A percentile compares a stretch with the other conserved stretches of the same genome.
Conservation (phyloP, 2,888 invertebrate species). For the Elegia similella region DNA sequence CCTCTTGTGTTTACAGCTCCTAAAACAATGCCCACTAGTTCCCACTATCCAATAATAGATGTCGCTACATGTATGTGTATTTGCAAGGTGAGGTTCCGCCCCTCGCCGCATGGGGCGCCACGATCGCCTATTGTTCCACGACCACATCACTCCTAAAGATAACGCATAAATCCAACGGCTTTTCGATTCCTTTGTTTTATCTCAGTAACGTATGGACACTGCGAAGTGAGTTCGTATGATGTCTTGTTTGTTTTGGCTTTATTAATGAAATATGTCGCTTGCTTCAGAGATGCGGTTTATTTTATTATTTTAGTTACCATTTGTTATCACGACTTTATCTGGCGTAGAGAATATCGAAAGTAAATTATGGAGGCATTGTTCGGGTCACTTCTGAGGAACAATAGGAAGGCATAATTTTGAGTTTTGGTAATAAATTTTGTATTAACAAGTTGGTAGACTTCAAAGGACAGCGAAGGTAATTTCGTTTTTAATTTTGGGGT, state of each 20-base stretch:
- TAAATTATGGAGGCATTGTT: conserved; percentile 80
- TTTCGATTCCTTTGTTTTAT: conserved; percentile 78
- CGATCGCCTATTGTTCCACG: conserved; percentile 74
- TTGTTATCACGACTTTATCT: conserved; percentile 82
- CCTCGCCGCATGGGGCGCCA: conserved; percentile 78
- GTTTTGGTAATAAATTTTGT: conserved; percentile 69
- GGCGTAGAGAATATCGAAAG: conserved; percentile 71
- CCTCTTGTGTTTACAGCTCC: conserved; percentile 23
- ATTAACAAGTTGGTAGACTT: conserved; percentile 55
- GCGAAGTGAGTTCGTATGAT: conserved; percentile 79
- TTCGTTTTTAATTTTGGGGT: conserved; percentile 69
- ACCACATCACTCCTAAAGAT: conserved; percentile 70
- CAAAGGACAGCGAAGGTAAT: conserved; percentile 46
- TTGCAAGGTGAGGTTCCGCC: conserved; percentile 35
- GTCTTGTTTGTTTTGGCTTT: conserved; percentile 77
- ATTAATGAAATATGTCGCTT: conserved; percentile 82
- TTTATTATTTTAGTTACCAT: conserved; percentile 81
- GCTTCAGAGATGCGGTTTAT: conserved; percentile 65
- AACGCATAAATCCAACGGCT: conserved; percentile 76
- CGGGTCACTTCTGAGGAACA: conserved; percentile 66
- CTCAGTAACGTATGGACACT: conserved; percentile 80
- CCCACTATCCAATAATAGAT: conserved; percentile 68
- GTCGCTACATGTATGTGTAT: conserved; percentile 50
- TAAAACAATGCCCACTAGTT: conserved; percentile 40
- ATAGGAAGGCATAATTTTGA: conserved; percentile 73